Evolutionary conservation across 1,140 invertebrate species (phyloP), one percentile per base, ranked within the genome.

Genomic region (Drosophila lacteicornis): DNA sequence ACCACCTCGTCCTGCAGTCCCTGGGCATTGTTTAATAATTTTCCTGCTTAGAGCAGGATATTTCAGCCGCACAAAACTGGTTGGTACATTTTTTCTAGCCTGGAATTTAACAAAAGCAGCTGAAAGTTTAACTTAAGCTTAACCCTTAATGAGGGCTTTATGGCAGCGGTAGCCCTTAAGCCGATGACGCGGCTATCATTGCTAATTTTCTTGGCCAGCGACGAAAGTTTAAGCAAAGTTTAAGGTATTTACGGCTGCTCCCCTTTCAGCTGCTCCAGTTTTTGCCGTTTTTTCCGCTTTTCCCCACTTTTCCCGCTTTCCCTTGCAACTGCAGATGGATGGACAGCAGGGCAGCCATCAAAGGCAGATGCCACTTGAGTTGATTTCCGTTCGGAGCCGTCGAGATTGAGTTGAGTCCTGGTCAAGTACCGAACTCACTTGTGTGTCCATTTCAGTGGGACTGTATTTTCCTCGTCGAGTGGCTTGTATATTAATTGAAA

Each of bases 1-100:
- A 40, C 53, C 53, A 56, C 11, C 53, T 25, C 25, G 36, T 42
- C 22, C 36, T 45, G 46, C 50, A 45, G 42, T 47, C 53, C 27
- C 42, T 51, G 51, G 68, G 84, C 84, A 88, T 87, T 87, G 83
- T 88, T 88, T 78, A 83, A 80, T 87, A 68, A 88, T 75, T 88
- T 87, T 83, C 61, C 80, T 87, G 83, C 77, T 74, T 67, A 74
- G 38, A 46, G 13, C 75, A 47, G 75, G 46, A 70, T 58, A 58
- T 78, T 70, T 42, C 66, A 58, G 51, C 33, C 65, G 30, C 67
- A 43, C 46, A 58, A 56, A 61, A 70, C 65, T 69, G 58, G 75
- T 78, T 36, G 75, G 51, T 42, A 38, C 30, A 42, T 11, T 69
- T 45, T 60, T 33, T 30, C 13, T 56, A 19, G 61, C 6, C 8